Conservation (phyloP, 2,797 vertebrate species). For the Halcyon chelicuti region DNA sequence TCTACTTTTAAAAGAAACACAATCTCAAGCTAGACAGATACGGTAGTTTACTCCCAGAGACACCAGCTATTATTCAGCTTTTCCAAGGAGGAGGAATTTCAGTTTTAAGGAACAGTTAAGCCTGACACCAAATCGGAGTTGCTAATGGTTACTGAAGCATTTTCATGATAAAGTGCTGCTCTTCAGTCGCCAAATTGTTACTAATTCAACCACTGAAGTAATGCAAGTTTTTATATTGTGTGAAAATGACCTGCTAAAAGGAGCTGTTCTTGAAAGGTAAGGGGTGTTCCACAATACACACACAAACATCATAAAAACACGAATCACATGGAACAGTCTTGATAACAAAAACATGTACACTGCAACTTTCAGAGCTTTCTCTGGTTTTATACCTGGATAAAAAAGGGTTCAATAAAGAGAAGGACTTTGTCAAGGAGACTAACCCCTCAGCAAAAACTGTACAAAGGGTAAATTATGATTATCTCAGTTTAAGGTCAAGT, state of each 20-base stretch:
- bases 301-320: not conserved
- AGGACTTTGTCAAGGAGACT: not conserved
- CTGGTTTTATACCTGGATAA: not conserved
- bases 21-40: not conserved
- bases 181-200: not conserved
- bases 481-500: not conserved
- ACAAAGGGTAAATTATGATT: not conserved
- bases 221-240: not conserved
- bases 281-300: not conserved
- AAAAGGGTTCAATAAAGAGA: not conserved
- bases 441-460: not conserved
- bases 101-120: not conserved
- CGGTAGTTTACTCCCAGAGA: not conserved
- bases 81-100: slow-evolving; percentile 8
- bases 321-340: not conserved
- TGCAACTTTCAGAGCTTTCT: not conserved
- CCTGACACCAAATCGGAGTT: slow-evolving; percentile 23
- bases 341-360: not conserved
- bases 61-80: not conserved
- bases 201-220: not conserved
- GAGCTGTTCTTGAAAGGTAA: not conserved
- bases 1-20: not conserved
- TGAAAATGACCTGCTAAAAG: not conserved
- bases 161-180: not conserved
- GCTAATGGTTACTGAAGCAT: slow-evolving; percentile 29